These are phyloP conservation scores for Eristalinus aeneus DNA, from an alignment of 2,888 invertebrate species.

Conservation along the genomic window DNA sequence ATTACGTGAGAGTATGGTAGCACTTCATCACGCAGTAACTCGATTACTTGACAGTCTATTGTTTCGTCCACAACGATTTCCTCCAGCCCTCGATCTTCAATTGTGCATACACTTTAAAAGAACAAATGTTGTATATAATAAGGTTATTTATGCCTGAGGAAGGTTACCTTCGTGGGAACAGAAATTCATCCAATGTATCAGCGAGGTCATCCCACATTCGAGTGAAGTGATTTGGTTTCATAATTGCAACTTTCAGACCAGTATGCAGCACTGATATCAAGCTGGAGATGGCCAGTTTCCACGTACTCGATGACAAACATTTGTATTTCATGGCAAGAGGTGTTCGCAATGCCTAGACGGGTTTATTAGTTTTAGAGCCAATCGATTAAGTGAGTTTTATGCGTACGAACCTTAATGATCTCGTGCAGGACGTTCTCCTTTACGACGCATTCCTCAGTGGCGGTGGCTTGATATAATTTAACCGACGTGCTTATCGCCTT, in stretches of 20 bases:
- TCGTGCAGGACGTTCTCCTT: conserved; percentile 87
- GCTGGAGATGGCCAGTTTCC: conserved; percentile 91
- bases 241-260: conserved; percentile 93
- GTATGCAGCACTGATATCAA: conserved; percentile 89
- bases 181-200: conserved; percentile 92
- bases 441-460: conserved; percentile 86
- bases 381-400: background rate
- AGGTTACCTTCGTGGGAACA: conserved; percentile 90
- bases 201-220: conserved; percentile 94
- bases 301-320: conserved; percentile 89
- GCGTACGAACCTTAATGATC: conserved; percentile 81
- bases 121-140: conserved; percentile 17
- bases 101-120: conserved; percentile 81
- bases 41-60: conserved; percentile 91
- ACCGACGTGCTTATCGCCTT: conserved; percentile 88
- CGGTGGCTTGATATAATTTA: conserved; percentile 88
- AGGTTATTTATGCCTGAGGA: background rate
- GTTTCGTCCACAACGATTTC: conserved; percentile 86
- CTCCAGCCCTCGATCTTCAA: conserved; percentile 83
- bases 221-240: conserved; percentile 86
- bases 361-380: background rate
- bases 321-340: conserved; percentile 91
- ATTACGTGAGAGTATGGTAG: conserved; percentile 89
- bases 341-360: conserved; percentile 83
- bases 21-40: conserved; percentile 90